These are phyloP conservation scores for Hypomecis punctinalis DNA, from an alignment of 2,888 invertebrate species.

Conservation along the genomic window DNA sequence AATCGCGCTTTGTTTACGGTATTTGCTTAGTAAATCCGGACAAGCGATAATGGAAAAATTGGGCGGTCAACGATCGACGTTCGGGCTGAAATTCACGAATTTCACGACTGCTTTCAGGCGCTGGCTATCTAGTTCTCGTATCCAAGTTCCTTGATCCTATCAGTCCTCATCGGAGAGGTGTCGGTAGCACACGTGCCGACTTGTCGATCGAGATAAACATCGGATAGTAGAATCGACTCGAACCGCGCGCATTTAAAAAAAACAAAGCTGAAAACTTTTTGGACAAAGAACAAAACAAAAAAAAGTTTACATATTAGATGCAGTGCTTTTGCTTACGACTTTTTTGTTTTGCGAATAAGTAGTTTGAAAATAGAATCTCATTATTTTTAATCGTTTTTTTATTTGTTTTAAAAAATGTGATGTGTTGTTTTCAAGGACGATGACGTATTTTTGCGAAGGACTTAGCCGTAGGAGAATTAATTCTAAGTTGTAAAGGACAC, in stretches of 20 bases:
- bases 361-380: slow-evolving; percentile 19
- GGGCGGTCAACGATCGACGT: slow-evolving; percentile 22
- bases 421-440: slow-evolving; percentile 12
- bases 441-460: slow-evolving; percentile 23
- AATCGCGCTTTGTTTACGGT: slow-evolving; percentile 12
- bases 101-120: slow-evolving; percentile 10
- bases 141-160: too few species aligned
- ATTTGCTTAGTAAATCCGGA: slow-evolving; percentile 22
- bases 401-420: slow-evolving; percentile 6
- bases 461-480: slow-evolving; percentile 24
- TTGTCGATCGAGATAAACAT: slow-evolving; percentile 9
- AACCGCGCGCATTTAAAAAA: not conserved
- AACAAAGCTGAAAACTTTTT: not conserved
- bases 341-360: not conserved
- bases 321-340: not conserved
- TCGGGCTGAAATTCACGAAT: slow-evolving; percentile 16
- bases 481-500: slow-evolving; percentile 20
- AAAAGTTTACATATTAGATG: not conserved
- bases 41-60: slow-evolving; percentile 33
- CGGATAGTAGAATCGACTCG: not conserved
- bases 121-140: too few species aligned
- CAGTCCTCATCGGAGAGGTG: slow-evolving; percentile 17
- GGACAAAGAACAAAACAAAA: not conserved
- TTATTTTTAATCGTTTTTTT: slow-evolving; percentile 1
- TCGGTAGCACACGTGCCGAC: slow-evolving; percentile 16